Evolutionary conservation across 2,113 vertebrate species (phyloP).

Genomic region (Scortum barcoo): DNA sequence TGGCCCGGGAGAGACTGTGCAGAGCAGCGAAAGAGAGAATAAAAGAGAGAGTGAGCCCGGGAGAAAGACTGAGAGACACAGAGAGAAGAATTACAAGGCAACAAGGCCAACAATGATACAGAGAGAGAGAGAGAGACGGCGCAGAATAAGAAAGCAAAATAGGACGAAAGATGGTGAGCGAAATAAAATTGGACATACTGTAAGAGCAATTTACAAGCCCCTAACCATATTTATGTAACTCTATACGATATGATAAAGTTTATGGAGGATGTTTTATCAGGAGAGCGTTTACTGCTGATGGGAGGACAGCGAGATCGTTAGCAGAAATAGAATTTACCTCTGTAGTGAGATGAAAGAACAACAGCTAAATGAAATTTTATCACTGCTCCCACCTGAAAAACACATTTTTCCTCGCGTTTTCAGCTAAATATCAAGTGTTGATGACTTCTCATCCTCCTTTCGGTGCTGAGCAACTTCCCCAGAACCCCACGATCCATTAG

Average conservation of each 20-base stretch:
- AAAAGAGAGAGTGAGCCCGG: constrained; percentile 26
- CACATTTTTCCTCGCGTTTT: constrained; percentile 4
- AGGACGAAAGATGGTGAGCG: neutral
- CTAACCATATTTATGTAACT: neutral
- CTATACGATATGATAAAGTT: constrained; percentile 5
- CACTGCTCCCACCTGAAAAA: constrained; percentile 18
- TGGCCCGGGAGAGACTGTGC: constrained; percentile 67
- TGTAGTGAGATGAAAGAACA: constrained; percentile 14
- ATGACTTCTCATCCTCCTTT: constrained; percentile 4
- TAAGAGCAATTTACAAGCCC: constrained; percentile 4
- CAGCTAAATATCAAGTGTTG: constrained; percentile 7
- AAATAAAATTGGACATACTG: neutral
- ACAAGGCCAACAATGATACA: constrained; percentile 53
- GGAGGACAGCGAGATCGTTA: neutral
- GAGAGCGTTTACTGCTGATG: constrained; percentile 13
- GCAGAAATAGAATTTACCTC: constrained; percentile 12
- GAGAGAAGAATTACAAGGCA: constrained; percentile 48
- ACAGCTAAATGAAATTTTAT: constrained; percentile 8
- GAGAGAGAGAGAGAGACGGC: constrained; percentile 22
- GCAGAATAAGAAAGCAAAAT: constrained; percentile 2
- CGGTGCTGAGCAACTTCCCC: neutral
- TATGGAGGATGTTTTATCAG: constrained; percentile 18
- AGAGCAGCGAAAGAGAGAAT: constrained; percentile 52
- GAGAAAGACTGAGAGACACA: constrained; percentile 33
- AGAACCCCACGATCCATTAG: neutral